Evolutionary conservation across 1,140 invertebrate genomes (phyloP), one percentile per base, ranked within the genome.

Genomic region (Apolygus lucorum): DNA sequence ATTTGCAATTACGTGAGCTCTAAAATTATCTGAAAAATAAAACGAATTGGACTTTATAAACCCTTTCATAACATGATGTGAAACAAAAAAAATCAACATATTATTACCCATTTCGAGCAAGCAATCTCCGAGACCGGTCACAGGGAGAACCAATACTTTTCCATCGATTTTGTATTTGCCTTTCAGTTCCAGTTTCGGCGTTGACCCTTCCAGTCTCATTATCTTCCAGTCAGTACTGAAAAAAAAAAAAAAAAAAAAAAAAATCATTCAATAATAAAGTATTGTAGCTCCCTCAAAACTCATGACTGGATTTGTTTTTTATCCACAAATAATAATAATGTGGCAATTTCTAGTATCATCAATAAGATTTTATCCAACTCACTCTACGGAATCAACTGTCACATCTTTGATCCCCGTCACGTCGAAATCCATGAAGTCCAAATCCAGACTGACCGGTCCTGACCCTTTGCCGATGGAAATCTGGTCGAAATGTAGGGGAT

Each of bases 381-480:
- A 77, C 76, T 63, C 69, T 24, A 76, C 52, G 2, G 73, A 71
- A 22, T 74, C 62, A 1, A 79, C 69, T 14, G 73, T 72, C 1
- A 71, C 73, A 0, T 68, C 69, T 0, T 69, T 68, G 0, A 82
- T 68, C 0, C 81, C 81, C 49, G 72, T 21, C 2, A 83, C 71
- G 49, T 77, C 73, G 1, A 79, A 72, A 52, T 83, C 76, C 4
- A 28, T 75, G 34, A 83, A 82, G 52, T 71, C 74, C 2, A 81
- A 65, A 14, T 76, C 75, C n/a, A 81, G 73, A 25, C 74, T 73
- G 0, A 79, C 74, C 0, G 78, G 73, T 26, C 75, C 76, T 42
- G 28, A 63, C 0, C 76, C 76, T 73, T 76, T 76, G 25, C 75
- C 72, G 4, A 74, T 74, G 13, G 72, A 68, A 29, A 78, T 34